phyloP scores from a whole-genome alignment of 1,140 invertebrate species.

The Drosophila subpulchrella region DNA sequence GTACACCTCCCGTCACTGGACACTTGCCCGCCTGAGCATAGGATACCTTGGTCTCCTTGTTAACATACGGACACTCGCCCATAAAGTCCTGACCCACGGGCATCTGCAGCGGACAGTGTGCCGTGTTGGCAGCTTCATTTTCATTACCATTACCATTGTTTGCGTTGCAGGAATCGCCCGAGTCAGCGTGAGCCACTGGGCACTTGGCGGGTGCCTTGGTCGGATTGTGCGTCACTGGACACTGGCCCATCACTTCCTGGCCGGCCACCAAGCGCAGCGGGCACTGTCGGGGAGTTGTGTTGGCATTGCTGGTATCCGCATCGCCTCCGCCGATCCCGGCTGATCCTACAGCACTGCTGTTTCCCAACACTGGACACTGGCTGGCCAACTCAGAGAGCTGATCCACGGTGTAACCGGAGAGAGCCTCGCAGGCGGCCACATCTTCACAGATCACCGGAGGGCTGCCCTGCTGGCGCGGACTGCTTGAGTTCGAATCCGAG shows the following conservation, averaged over 20 bases:
- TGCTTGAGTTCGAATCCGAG: conserved; percentile 57
- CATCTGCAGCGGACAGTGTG: conserved; percentile 84
- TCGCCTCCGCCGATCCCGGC: conserved; percentile 58
- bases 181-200: conserved; percentile 55
- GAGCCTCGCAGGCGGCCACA: conserved; percentile 43
- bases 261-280: conserved; percentile 85
- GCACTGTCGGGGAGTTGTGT: conserved; percentile 63
- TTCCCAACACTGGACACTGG: conserved; percentile 75
- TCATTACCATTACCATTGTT: conserved; percentile 22
- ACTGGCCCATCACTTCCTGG: conserved; percentile 86
- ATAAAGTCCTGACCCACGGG: conserved; percentile 86
- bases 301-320: conserved; percentile 52
- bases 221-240: conserved; percentile 83
- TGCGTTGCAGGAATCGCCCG: conserved; percentile 21
- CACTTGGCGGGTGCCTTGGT: conserved; percentile 65
- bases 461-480: conserved; percentile 61
- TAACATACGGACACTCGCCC: conserved; percentile 86
- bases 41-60: conserved; percentile 64
- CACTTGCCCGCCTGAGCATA: conserved; percentile 72
- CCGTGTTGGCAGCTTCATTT: conserved; percentile 18
- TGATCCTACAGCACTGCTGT: conserved; percentile 25
- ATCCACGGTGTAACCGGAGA: conserved; percentile 61
- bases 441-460: conserved; percentile 79
- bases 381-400: conserved; percentile 80
- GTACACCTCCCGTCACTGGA: conserved; percentile 56